Conservation (phyloP, 2,113 vertebrate genomes). For the Himantopus leucocephalus region DNA sequence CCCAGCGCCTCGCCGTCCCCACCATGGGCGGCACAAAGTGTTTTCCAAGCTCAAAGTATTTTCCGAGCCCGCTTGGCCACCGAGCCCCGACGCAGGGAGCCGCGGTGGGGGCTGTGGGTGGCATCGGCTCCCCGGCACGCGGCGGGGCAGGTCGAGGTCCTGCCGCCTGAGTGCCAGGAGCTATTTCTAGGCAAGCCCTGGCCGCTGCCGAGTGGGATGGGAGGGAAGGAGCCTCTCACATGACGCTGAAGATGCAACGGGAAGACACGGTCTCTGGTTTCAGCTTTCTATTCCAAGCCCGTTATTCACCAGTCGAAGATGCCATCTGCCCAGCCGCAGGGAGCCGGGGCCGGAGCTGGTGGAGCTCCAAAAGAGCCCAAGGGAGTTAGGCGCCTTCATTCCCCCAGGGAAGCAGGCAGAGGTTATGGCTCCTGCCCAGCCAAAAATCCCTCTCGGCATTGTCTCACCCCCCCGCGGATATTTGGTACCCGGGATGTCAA, state of each 20-base stretch:
- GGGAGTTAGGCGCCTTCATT: fast-evolving
- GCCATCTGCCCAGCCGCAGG: constrained; percentile 34
- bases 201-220: not conserved
- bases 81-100: not conserved
- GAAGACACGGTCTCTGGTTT: constrained; percentile 29
- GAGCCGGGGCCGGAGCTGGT: not conserved
- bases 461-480: fast-evolving
- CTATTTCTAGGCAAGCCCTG: constrained; percentile 35
- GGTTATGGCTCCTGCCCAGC: not conserved
- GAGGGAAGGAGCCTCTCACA: constrained; percentile 50
- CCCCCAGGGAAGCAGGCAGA: not conserved
- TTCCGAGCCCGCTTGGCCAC: not conserved
- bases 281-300: constrained; percentile 59
- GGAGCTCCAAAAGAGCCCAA: not conserved
- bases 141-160: not conserved
- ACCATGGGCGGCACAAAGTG: fast-evolving
- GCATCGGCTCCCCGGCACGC: not conserved
- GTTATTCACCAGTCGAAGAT: constrained; percentile 49
- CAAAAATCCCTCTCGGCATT: not conserved
- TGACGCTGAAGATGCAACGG: constrained; percentile 33
- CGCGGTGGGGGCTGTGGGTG: fast-evolving
- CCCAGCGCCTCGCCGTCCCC: not conserved
- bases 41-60: not conserved
- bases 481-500: not conserved
- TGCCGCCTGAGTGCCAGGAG: not conserved